Conservation (phyloP, 2,797 vertebrate species). For the Hapalemur alaotrensis region DNA sequence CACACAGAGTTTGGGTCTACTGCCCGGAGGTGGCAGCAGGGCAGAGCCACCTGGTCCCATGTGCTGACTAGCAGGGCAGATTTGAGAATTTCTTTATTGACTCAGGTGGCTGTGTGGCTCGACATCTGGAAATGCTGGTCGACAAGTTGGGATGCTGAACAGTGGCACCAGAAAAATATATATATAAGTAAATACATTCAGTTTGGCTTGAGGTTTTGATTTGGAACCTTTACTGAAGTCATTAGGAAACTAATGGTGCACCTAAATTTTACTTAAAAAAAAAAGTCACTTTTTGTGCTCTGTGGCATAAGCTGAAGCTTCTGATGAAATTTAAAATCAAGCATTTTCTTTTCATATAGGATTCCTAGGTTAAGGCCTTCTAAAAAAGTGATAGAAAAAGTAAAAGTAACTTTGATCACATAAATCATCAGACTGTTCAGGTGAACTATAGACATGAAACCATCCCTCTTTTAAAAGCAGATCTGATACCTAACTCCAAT, state of each 20-base stretch:
- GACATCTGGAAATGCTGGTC: not conserved
- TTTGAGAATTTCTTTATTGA: not conserved
- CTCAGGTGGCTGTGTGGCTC: not conserved
- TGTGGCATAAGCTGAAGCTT: not conserved
- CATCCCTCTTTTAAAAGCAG: conserved; percentile 29
- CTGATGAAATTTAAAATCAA: conserved; percentile 20
- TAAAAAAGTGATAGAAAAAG: not conserved
- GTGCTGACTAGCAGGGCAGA: not conserved
- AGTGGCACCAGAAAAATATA: not conserved
- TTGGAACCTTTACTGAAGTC: conserved; percentile 69
- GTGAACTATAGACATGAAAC: conserved; percentile 48
- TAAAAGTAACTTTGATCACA: not conserved
- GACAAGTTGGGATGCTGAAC: not conserved
- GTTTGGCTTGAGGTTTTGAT: conserved; percentile 31
- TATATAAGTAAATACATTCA: not conserved
- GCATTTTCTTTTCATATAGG: conserved; percentile 38
- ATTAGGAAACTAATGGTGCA: conserved; percentile 67
- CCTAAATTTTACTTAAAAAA: conserved; percentile 50
- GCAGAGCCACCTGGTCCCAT: not conserved
- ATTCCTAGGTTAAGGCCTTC: conserved; percentile 36
- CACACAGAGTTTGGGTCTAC: not conserved
- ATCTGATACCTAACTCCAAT: not conserved
- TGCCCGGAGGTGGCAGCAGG: not conserved
- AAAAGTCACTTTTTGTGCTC: conserved; percentile 46
- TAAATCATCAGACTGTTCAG: conserved; percentile 42